phyloP scores from a whole-genome alignment of 2,888 invertebrate species.

The Geophilus truncorum region DNA sequence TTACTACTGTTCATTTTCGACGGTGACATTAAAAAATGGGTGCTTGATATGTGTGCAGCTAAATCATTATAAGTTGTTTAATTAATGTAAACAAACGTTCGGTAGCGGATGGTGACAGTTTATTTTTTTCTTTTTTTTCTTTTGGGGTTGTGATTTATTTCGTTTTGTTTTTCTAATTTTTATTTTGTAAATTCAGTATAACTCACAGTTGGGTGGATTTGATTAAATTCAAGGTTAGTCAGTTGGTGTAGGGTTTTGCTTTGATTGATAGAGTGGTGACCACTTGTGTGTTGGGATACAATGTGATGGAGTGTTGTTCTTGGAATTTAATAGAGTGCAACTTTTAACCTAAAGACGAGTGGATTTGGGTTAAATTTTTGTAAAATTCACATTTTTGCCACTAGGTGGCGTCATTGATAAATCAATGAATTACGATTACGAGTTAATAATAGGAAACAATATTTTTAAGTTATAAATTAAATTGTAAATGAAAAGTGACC shows the following conservation, averaged over 20 bases:
- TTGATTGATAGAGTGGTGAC: constrained; percentile 3
- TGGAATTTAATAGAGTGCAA: not conserved
- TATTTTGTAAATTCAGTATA: no score
- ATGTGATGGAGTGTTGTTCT: not conserved
- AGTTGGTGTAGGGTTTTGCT: not conserved
- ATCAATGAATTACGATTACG: no score
- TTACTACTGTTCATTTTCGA: not conserved
- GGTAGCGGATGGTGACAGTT: not conserved
- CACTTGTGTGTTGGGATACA: not conserved
- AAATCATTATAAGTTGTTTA: not conserved
- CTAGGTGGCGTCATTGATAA: no score
- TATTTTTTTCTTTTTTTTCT: not conserved
- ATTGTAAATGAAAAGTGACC: no score
- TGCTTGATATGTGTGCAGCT: not conserved
- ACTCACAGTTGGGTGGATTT: not conserved
- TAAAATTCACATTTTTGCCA: no score
- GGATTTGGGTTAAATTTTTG: not conserved
- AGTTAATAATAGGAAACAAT: no score
- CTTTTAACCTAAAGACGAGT: not conserved
- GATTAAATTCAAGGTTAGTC: constrained; percentile 4
- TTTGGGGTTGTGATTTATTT: not conserved
- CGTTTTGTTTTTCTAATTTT: not conserved
- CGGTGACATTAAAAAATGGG: not conserved
- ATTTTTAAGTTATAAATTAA: no score
- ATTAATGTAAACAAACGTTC: not conserved